Base-by-base conservation (phyloP, 2,888 invertebrate species). In the Chrysolina americana region DNA sequence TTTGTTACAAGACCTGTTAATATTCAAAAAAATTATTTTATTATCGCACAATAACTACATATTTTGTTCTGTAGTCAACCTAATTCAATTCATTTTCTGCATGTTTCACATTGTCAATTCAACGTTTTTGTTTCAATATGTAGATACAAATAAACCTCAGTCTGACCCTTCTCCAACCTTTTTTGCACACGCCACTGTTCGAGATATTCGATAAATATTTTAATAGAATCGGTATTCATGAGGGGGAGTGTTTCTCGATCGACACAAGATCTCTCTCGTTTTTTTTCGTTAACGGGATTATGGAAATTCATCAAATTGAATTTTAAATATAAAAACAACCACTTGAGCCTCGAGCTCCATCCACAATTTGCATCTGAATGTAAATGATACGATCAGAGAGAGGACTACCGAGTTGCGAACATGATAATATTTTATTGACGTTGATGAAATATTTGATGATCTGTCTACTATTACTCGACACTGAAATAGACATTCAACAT, bases 241-340 rank as follows among this genome's bases (percentile, higher is more conserved):
- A 59, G 36, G 15, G 36, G 59, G 53, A 53, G 59, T 28, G 28
- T 59, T 28, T 9, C 17, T 59, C n/a, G 36, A 59, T 17, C 36
- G 59, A 59, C 59, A 59, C 59, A 15, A n/a, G n/a, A 59, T 36
- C 23, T n/a, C 36, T 59, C n/a, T 23, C n/a, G 28, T 1, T 21
- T 59, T 59, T 59, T 59, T 59, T 28, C 59, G 23, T 28, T 36
- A 59, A 59, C 59, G 28, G 59, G 59, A 59, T 59, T 59, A 59
- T 59, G 59, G 59, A 36, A 28, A 59, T 59, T 36, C 10, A n/a
- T n/a, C 59, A 28, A 28, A 59, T 36, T 59, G 59, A 59, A 53
- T 53, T 53, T 53, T 53, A 53, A 53, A 19, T 53, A 53, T 53
- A 53, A 53, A 21, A 53, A 53, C 53, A 53, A 17, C 4, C 53